Evolutionary conservation across 2,888 invertebrate genomes (phyloP), one percentile per base, ranked within the genome.

Genomic region (Cactoblastis cactorum): DNA sequence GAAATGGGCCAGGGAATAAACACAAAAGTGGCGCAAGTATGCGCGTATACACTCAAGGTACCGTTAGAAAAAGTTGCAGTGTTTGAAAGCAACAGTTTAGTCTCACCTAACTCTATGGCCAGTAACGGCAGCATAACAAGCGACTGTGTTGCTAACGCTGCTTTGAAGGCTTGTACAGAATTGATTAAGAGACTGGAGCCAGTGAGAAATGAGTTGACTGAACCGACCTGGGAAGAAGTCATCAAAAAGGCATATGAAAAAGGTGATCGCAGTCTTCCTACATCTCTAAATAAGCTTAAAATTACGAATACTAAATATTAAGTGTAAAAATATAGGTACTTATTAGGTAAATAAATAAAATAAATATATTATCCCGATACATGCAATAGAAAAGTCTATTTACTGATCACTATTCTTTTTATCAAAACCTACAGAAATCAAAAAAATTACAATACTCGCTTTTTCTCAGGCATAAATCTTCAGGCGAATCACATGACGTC

Each of bases 1-100:
- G 94, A 94, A 77, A 92, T 93, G 84, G 96, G 96, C 0, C 96
- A 96, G 77, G 96, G 95, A 0, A 91, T 95, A 45, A 93, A 92
- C 55, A 88, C 87, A 0, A 87, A 94, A 90, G 91, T 92, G 0
- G 92, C 92, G 1, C 94, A 94, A 87, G 93, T 94, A 1, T 93
- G 92, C 54, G 95, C 95, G 0, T 90, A 93, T 62, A 85, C 87
- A 0, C 79, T 95, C 17, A 93, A 92, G 11, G 91, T 95, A 15
- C 91, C 93, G 1, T 55, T 96, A 46, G 91, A 92, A 0, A 83
- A 76, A 56, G 71, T 88, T 4, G 82, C 83, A 0, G 91, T 96
- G 0, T 93, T 93, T 62, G 92, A 93, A 0, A 91, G 91, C n/a
- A 91, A 93, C 59, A 93, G 84, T 53, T 78, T 94, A 39, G 85